Evolutionary conservation across 1,140 invertebrate genomes (phyloP), one percentile per base, ranked within the genome.

Genomic region (Hestina assimilis): DNA sequence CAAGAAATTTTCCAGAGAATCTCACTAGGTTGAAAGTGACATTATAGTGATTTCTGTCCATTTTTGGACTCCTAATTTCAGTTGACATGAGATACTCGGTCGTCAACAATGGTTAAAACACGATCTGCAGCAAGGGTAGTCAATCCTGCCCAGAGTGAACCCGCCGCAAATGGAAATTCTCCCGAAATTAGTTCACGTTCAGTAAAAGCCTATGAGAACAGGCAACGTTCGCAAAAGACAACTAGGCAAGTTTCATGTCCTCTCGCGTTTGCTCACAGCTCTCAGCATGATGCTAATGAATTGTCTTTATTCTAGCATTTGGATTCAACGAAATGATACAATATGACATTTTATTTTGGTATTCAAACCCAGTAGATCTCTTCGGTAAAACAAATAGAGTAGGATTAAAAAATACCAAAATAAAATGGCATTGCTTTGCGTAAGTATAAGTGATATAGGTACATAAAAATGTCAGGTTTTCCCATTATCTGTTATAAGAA

Each of bases 51-150:
- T 63, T 63, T 80, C 73, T 71, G 82, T 87, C 81, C 79, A 68
- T 79, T 87, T 79, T 75, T 66, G 81, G 81, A 84, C 80, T 71
- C 66, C 61, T 86, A 72, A 82, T 87, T 86, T 88, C 84, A 86
- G 83, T 86, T 88, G 79, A 86, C 72, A 83, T 83, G 83, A 86
- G 67, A 83, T 74, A 80, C 72, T 85, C 66, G 73, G 69, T 76
- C 75, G 74, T 85, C 82, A 80, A 85, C 83, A 88, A 88, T 88
- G 85, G 85, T 87, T 88, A 88, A 88, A 88, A 88, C 85, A 88
- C 77, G 85, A 69, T 88, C 85, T 85, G 81, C 85, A 83, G 83
- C 85, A 72, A 75, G 85, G 61, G 85, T 88, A 88, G 85, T 76
- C 69, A 83, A 67, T 55, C 77, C 72, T 68, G 72, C 73, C 64